Evolutionary conservation across 2,888 invertebrate genomes (phyloP).

Genomic region (Erebia aethiops): DNA sequence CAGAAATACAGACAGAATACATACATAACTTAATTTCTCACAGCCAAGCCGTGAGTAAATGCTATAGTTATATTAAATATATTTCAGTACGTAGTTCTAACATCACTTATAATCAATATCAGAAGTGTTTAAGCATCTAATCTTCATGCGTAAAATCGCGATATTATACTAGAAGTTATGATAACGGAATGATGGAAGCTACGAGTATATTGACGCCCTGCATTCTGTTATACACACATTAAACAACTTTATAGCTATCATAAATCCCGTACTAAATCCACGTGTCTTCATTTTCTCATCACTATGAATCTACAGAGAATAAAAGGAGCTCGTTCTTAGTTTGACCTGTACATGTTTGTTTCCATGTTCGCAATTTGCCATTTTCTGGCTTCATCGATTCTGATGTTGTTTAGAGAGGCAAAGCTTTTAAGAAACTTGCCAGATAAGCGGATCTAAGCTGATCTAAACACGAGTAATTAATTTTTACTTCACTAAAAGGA

Average conservation of each 20-base stretch:
- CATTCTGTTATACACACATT: conserved; percentile 45
- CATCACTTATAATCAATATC: not conserved
- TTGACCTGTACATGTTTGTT: not conserved
- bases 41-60: no score
- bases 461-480: no score
- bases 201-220: conserved; percentile 23
- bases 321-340: not conserved
- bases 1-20: not conserved
- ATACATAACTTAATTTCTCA: no score
- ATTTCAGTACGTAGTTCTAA: not conserved
- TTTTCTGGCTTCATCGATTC: no score
- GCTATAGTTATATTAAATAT: no score
- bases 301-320: not conserved
- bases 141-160: not conserved
- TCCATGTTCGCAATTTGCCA: not conserved
- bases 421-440: no score
- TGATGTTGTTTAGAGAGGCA: no score
- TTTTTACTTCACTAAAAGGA: no score
- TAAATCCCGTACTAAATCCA: conserved; percentile 44
- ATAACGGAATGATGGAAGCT: conserved; percentile 18
- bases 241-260: conserved; percentile 47
- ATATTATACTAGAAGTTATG: conserved; percentile 13
- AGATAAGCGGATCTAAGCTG: no score
- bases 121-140: no score
- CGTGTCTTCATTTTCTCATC: conserved; percentile 29